A percentile compares a stretch with the other conserved stretches of the same genome.
Conservation (phyloP, 1,140 invertebrate genomes). For the Harlomillsia oculata region DNA sequence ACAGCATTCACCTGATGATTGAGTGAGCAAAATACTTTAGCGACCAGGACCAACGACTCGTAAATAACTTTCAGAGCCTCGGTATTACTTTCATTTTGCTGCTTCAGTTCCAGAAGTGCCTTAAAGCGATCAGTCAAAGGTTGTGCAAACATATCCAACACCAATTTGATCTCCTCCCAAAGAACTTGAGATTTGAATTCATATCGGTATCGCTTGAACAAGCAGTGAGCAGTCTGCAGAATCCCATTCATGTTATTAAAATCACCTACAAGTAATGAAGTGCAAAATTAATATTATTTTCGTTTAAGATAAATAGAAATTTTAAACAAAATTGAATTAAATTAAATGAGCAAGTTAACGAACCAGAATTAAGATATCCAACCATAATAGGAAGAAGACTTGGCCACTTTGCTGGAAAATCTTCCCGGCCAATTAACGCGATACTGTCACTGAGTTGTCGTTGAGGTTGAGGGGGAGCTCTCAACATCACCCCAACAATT, state of each 20-base stretch:
- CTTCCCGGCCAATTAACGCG: conserved; percentile 84
- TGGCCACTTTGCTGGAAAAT: conserved; percentile 93
- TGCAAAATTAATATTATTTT: neutral
- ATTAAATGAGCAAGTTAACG: conserved; percentile 39
- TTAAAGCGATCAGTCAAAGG: conserved; percentile 85
- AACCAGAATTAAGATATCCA: conserved; percentile 69
- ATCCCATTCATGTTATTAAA: conserved; percentile 93
- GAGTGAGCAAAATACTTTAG: conserved; percentile 92
- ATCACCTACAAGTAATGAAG: conserved; percentile 54
- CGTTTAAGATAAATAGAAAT: neutral
- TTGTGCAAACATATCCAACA: conserved; percentile 83
- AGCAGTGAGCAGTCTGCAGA: conserved; percentile 83
- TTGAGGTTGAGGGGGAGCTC: conserved; percentile 78
- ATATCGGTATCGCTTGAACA: conserved; percentile 90
- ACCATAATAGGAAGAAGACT: conserved; percentile 81
- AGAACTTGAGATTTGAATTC: conserved; percentile 90
- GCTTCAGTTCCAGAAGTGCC: conserved; percentile 73
- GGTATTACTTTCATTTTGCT: conserved; percentile 64
- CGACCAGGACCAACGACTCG: conserved; percentile 76
- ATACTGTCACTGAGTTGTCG: conserved; percentile 92
- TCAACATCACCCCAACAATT: conserved; percentile 87
- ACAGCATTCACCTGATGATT: conserved; percentile 66
- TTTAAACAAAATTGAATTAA: no score
- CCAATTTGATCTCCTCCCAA: conserved; percentile 95
- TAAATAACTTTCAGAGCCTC: conserved; percentile 79